These are phyloP conservation scores for Poicephalus meyeri DNA, from an alignment of 2,113 vertebrate genomes.

Conservation along the genomic window DNA sequence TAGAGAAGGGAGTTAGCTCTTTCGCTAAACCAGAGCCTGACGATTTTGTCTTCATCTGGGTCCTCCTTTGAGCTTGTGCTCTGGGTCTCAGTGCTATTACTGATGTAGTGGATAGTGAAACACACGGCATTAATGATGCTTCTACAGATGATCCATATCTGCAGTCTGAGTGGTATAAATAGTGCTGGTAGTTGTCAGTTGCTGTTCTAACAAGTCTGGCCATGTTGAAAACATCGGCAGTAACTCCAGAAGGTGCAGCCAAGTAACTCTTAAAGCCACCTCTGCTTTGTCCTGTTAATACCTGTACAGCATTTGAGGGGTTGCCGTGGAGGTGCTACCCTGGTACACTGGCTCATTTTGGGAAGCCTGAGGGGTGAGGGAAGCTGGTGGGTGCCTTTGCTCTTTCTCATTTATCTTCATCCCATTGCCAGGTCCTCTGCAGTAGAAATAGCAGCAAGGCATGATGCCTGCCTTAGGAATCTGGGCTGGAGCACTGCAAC, in stretches of 20 bases:
- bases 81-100: background rate
- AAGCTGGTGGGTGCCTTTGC: background rate
- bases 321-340: background rate
- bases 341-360: rapidly evolving
- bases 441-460: background rate
- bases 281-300: background rate
- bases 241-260: background rate
- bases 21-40: background rate
- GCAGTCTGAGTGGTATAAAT: background rate
- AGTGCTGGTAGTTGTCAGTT: background rate
- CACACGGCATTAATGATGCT: background rate
- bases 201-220: background rate
- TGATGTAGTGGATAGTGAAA: background rate
- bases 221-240: background rate
- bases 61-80: background rate
- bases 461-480: background rate
- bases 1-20: background rate
- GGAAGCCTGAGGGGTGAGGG: background rate
- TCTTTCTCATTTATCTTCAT: background rate
- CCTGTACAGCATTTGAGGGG: background rate
- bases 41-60: background rate
- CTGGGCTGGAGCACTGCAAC: background rate
- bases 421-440: background rate
- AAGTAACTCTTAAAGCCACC: background rate
- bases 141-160: background rate